Evolutionary conservation across 2,797 vertebrate genomes (phyloP), one percentile per base, ranked within the genome.

Genomic region (Myoxocephalus aenaeus): DNA sequence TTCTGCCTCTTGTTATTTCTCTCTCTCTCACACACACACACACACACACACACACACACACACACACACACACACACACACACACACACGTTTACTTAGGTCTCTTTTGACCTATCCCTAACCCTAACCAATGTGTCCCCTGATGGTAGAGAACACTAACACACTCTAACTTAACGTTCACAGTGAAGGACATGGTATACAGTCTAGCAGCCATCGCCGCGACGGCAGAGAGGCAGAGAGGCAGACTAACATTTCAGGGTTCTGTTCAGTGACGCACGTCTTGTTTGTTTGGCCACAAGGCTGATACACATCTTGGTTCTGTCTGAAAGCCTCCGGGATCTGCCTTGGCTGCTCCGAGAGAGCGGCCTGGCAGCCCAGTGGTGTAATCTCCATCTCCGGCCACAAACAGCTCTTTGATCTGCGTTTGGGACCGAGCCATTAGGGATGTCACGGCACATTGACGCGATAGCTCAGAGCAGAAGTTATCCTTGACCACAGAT

Each of bases 401-500:
- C 91, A 90, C 88, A 92, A 91, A 86, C 86, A 46, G 81, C 75
- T 79, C 92, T 93, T 94, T 93, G 88, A 93, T 93, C 90, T 51
- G 38, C 29, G 2, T 83, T 89, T 86, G 81, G 32, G 92, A 81
- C 86, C 10, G 73, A 75, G 76, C 76, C 89, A 92, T 92, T 91
- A 92, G n/a, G 79, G 73, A 42, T 75, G 90, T 92, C 92, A 93
- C 83, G 92, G 85, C 88, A 90, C 92, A 90, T 51, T 90, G 87
- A 81, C 84, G 90, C 34, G 90, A 92, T 90, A 93, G 84, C 84
- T 85, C 81, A 81, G 73, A 90, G 90, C 81, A 87, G 86, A 92
- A 90, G 90, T 92, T 81, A 69, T 51, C 92, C 91, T 81, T 92
- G 92, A 93, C 93, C 84, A 86, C 84, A 89, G 90, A 93, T 92